A percentile compares a stretch with the other conserved stretches of the same genome.
phyloP scores from a whole-genome alignment of 1,140 invertebrate genomes.

The Pseudobourletiella spinata region DNA sequence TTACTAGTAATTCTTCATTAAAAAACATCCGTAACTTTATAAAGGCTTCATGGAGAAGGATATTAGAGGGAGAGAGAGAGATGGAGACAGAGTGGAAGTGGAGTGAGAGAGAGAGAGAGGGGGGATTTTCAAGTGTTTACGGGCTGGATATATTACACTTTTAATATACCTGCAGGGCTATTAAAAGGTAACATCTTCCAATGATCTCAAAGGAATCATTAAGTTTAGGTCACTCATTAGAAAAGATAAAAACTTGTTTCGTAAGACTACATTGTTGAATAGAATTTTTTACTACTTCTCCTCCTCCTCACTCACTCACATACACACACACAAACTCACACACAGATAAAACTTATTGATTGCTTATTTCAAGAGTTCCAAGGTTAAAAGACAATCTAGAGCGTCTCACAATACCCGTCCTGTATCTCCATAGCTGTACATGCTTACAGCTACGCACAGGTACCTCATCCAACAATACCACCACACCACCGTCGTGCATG shows the following conservation, averaged over 20 bases:
- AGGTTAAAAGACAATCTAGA: conserved; percentile 26
- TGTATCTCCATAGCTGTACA: no score
- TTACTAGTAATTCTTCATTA: no score
- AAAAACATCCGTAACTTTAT: no score
- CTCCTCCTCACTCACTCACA: neutral
- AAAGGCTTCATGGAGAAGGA: no score
- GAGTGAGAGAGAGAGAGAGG: neutral
- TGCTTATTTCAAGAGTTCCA: conserved; percentile 21
- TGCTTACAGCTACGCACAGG: no score
- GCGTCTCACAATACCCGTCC: neutral
- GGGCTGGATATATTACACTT: conserved; percentile 1
- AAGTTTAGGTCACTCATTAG: conserved; percentile 30
- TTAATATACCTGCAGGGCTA: conserved; percentile 20
- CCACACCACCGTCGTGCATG: no score
- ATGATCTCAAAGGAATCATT: conserved; percentile 23
- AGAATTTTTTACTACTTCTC: neutral
- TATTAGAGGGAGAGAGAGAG: no score
- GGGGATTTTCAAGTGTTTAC: neutral
- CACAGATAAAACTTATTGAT: conserved; percentile 20
- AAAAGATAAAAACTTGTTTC: conserved; percentile 30
- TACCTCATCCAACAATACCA: no score
- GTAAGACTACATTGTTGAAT: conserved; percentile 9
- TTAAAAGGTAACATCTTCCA: conserved; percentile 30
- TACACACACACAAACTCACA: neutral
- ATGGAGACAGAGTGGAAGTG: no score